phyloP scores from a whole-genome alignment of 2,113 vertebrate genomes.

The Struthidea cinerea region DNA sequence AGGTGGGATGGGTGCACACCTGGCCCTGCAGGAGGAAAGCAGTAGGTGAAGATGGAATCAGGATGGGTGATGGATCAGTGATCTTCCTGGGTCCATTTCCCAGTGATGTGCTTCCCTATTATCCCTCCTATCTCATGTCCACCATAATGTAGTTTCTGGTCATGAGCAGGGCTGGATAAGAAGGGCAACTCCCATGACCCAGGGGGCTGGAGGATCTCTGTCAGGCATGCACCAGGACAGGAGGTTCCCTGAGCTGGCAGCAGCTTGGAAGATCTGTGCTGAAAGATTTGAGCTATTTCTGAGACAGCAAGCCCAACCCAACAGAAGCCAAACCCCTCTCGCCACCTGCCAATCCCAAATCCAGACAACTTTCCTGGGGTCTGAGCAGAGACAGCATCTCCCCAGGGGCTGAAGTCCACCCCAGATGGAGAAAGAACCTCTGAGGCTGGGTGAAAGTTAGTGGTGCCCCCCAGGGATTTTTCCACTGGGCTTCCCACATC shows the following conservation, averaged over 20 bases:
- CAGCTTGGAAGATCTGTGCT: not conserved
- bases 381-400: not conserved
- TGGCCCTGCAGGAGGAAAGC: not conserved
- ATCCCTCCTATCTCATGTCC: not conserved
- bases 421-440: not conserved
- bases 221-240: not conserved
- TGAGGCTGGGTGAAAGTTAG: not conserved
- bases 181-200: not conserved
- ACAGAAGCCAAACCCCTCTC: not conserved
- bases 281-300: not conserved
- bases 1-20: not conserved
- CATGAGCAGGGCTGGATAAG: not conserved
- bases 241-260: not conserved
- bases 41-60: not conserved
- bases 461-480: not conserved
- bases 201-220: not conserved
- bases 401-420: not conserved
- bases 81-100: not conserved
- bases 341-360: not conserved
- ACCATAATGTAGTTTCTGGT: not conserved
- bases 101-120: not conserved
- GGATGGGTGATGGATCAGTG: not conserved
- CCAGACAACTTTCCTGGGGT: not conserved
- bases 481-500: not conserved
- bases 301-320: not conserved